A percentile compares a stretch with the other conserved stretches of the same genome.
Conservation (phyloP, 2,888 invertebrate genomes). For the Ennomos fuscantarius region DNA sequence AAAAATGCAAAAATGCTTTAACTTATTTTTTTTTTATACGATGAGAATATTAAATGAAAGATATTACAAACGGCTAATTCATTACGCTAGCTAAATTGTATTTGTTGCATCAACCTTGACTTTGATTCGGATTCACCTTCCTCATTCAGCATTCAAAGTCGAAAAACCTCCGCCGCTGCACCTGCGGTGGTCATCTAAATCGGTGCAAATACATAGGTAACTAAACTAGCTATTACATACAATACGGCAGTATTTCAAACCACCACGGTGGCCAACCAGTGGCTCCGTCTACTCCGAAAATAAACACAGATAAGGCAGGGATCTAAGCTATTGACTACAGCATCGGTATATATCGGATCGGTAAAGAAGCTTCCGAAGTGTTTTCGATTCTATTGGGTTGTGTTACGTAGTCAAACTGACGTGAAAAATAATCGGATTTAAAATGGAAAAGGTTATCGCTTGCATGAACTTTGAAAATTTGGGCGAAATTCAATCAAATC, state of each 20-base stretch:
- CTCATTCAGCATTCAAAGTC: constrained; percentile 14
- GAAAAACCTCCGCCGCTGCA: constrained; percentile 20
- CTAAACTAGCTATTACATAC: neutral
- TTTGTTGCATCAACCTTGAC: neutral
- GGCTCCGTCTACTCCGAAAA: constrained; percentile 60
- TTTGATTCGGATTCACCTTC: neutral
- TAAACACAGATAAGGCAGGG: constrained; percentile 57
- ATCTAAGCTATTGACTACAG: constrained; percentile 46
- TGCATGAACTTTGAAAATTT: too few species aligned
- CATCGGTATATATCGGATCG: constrained; percentile 1
- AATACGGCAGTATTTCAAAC: constrained; percentile 14
- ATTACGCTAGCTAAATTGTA: too few species aligned
- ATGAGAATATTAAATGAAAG: too few species aligned
- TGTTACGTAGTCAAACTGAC: constrained; percentile 15
- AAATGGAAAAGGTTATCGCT: constrained; percentile 8
- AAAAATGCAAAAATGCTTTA: too few species aligned
- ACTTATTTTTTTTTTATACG: too few species aligned
- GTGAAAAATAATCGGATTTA: constrained; percentile 13
- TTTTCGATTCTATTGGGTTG: constrained; percentile 9
- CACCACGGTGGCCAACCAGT: constrained; percentile 32
- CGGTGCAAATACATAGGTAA: constrained; percentile 49
- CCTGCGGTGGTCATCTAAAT: constrained; percentile 57
- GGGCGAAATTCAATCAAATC: too few species aligned
- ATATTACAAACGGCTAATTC: too few species aligned
- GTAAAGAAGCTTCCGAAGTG: constrained; percentile 6